Percentiles rank a stretch among this genome's conserved stretches.
Conservation (phyloP, 1,140 invertebrate genomes). For the Laodelphax striatellus region DNA sequence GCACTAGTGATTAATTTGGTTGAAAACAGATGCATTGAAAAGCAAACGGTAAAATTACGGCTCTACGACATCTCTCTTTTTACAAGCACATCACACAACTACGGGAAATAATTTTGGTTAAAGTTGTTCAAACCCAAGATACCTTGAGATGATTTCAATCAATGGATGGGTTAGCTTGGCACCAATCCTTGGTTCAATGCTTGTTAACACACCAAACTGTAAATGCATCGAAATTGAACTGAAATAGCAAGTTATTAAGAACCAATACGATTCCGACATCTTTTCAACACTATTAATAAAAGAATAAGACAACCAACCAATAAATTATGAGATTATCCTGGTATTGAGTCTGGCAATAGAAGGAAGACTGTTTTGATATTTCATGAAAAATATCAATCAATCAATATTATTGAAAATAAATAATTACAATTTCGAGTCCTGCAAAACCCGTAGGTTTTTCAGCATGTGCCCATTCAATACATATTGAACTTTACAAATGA, state of each 20-base stretch:
- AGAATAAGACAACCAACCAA: no score
- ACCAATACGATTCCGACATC: neutral
- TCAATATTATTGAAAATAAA: no score
- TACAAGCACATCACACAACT: neutral
- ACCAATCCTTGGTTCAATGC: constrained; percentile 74
- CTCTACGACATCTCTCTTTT: neutral
- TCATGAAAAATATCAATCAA: no score
- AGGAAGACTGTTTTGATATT: no score
- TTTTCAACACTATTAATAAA: neutral
- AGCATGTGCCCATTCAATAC: no score
- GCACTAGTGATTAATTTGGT: no score
- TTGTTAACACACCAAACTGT: constrained; percentile 78
- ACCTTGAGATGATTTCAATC: constrained; percentile 86
- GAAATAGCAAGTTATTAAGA: neutral
- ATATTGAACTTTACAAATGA: no score
- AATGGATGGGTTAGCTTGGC: constrained; percentile 74
- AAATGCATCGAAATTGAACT: constrained; percentile 17
- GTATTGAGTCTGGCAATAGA: no score
- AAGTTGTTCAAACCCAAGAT: constrained; percentile 13
- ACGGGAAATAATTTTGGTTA: constrained; percentile 5
- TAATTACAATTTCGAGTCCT: no score
- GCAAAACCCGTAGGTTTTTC: no score
- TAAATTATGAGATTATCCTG: no score
- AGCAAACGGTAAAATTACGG: neutral
- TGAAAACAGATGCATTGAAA: no score